Conservation (phyloP, 92 coral and sea anemone genomes). For the Zoanthus sansibaricus region DNA sequence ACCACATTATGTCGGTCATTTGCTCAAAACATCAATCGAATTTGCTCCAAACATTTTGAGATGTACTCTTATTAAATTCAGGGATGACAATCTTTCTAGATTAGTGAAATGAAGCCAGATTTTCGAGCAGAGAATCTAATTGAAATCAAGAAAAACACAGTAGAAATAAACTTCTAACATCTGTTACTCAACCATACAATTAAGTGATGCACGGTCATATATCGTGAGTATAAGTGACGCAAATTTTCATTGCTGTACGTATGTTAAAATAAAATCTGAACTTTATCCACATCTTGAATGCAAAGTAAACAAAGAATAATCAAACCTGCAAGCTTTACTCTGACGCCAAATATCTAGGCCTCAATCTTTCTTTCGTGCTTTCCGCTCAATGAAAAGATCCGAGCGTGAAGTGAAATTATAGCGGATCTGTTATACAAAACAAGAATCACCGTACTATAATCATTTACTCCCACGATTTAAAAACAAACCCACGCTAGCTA, state of each 20-base stretch:
- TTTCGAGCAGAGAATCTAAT: background rate
- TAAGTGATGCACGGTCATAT: background rate
- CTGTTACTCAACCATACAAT: background rate
- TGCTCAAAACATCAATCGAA: constrained; percentile 14
- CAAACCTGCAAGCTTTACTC: background rate
- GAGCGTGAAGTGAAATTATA: background rate
- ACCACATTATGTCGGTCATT: background rate
- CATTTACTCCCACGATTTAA: background rate
- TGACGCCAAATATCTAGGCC: background rate
- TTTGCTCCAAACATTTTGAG: background rate
- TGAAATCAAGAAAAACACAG: background rate
- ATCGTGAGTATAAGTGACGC: background rate
- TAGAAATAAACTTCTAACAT: background rate
- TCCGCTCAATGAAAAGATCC: too few species aligned
- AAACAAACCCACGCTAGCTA: background rate
- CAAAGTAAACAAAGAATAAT: background rate
- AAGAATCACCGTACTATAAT: background rate
- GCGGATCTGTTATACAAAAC: background rate
- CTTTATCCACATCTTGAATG: too few species aligned
- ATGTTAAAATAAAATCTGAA: background rate
- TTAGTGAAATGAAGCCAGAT: background rate
- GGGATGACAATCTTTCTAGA: background rate
- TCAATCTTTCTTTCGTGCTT: background rate
- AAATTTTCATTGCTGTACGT: background rate
- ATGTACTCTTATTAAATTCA: background rate